Percentiles rank a stretch among this genome's conserved stretches.
These are phyloP conservation scores for Sebastes paucispinis DNA, from an alignment of 2,797 vertebrate species.

Conservation along the genomic window DNA sequence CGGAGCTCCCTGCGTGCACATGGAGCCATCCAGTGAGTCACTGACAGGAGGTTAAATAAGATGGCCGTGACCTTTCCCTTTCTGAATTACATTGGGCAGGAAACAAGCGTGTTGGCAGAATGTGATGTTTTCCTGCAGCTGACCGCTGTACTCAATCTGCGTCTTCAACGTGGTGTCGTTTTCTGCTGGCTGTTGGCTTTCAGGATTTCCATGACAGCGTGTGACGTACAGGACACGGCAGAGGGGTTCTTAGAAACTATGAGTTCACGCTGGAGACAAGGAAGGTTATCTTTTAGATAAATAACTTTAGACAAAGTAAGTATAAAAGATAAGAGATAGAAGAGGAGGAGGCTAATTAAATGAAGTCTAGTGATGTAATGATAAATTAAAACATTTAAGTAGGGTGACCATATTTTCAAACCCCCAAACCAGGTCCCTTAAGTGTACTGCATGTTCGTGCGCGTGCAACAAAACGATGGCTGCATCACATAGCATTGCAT, in stretches of 20 bases:
- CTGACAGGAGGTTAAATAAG: conserved; percentile 29
- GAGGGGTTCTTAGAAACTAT: not conserved
- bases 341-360: too few relatives aligned
- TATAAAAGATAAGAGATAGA: too few relatives aligned
- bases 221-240: not conserved
- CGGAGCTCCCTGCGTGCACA: not conserved
- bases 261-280: not conserved
- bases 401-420: too few relatives aligned
- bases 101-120: not conserved
- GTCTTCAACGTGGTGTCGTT: not conserved
- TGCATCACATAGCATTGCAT: too few relatives aligned
- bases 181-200: not conserved
- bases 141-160: not conserved
- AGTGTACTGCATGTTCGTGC: too few relatives aligned
- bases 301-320: too few relatives aligned
- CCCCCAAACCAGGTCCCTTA: too few relatives aligned
- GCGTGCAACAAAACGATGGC: too few relatives aligned
- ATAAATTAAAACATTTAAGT: too few relatives aligned
- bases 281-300: not conserved
- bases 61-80: conserved; percentile 17
- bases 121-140: not conserved
- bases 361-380: too few relatives aligned
- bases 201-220: not conserved
- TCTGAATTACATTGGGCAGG: not conserved
- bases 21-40: conserved; percentile 3